These are phyloP conservation scores for Macrosteles quadrilineatus DNA, from an alignment of 1,140 invertebrate species.

Conservation along the genomic window DNA sequence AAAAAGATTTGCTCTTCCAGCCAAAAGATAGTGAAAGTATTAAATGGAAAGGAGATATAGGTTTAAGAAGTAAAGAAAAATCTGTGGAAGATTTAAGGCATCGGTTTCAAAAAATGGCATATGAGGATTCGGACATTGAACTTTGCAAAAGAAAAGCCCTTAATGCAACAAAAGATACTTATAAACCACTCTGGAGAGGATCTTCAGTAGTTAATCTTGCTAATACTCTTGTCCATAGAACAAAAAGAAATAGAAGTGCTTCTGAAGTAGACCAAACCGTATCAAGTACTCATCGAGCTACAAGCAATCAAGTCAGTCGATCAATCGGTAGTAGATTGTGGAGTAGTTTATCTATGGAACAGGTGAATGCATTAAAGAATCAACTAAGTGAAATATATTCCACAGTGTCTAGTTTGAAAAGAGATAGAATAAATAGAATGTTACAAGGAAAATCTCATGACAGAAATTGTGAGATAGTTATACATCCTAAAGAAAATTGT, in stretches of 20 bases:
- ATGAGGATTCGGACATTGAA: constrained; percentile 54
- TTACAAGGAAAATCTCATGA: constrained; percentile 36
- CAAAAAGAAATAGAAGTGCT: constrained; percentile 42
- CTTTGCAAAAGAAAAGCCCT: constrained; percentile 51
- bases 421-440: constrained; percentile 49
- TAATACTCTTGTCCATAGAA: constrained; percentile 55
- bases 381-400: constrained; percentile 83
- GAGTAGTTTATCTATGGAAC: constrained; percentile 82
- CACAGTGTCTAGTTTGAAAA: constrained; percentile 49
- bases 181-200: constrained; percentile 81
- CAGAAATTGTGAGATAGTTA: constrained; percentile 61
- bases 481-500: constrained; percentile 48
- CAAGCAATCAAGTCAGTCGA: constrained; percentile 41
- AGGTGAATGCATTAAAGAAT: constrained; percentile 77
- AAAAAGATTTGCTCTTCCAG: constrained; percentile 81
- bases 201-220: constrained; percentile 77
- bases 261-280: constrained; percentile 31
- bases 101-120: constrained; percentile 62
- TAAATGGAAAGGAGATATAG: constrained; percentile 74
- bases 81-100: constrained; percentile 83
- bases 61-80: constrained; percentile 78
- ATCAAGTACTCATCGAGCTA: constrained; percentile 23
- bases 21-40: constrained; percentile 68
- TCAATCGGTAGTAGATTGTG: constrained; percentile 70
- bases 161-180: constrained; percentile 59